Evolutionary conservation across 2,113 vertebrate genomes (phyloP).

Genomic region (Prolemur simus): DNA sequence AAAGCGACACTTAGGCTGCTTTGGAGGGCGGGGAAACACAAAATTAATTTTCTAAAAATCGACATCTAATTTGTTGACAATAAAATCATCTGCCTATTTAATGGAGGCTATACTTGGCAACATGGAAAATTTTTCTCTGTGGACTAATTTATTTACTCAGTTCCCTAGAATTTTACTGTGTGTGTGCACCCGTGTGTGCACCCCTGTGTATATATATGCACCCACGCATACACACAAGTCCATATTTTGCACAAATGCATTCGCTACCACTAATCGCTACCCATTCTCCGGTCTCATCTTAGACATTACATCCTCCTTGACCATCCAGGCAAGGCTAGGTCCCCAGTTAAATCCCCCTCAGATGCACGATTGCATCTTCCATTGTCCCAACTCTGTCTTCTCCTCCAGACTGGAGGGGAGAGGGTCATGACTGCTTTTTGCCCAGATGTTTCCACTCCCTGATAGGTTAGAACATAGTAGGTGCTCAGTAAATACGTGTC

Average conservation of each 20-base stretch:
- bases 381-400: neutral
- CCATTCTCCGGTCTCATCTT: neutral
- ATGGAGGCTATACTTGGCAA: conserved; percentile 12
- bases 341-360: neutral
- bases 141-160: neutral
- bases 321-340: neutral
- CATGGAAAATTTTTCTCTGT: neutral
- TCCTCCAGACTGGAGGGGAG: neutral
- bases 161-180: neutral
- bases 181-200: no score
- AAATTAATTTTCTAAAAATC: conserved; percentile 5
- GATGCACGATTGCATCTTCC: neutral
- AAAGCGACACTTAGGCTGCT: neutral
- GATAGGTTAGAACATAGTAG: neutral
- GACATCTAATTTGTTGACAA: conserved; percentile 3
- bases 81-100: conserved; percentile 12
- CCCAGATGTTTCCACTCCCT: neutral
- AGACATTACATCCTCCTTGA: neutral
- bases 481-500: neutral
- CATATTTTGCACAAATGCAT: rapidly evolving
- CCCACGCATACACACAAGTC: neutral
- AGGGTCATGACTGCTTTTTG: neutral
- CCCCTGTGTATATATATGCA: neutral
- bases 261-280: neutral
- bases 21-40: neutral